Base-by-base conservation (phyloP, 2,888 invertebrate species). In the Agrotis clavis region DNA sequence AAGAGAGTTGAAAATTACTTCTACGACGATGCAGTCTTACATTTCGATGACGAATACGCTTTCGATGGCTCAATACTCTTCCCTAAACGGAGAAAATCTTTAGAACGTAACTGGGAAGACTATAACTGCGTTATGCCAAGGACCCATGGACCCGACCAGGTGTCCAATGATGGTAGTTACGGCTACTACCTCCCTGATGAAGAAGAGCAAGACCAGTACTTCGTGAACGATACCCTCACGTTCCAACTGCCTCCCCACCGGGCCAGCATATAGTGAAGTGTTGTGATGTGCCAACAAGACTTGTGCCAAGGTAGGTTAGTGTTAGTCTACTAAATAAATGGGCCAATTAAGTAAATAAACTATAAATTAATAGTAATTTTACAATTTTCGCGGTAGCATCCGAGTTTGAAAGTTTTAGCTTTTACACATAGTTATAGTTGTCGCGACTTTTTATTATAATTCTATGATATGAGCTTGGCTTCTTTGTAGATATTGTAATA, bases 61-160 rank as follows among this genome's bases (percentile, higher is more conserved):
- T 95, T 96, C 81, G 96, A 96, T 67, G 96, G 96, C 0, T 96
- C 96, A 2, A 95, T 95, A 74, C 76, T 96, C 25, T 96, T 95
- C 74, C 95, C 96, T 6, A 96, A 96, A 69, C 71, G 96, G 35
- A 95, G 96, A 96, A 96, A 96, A 96, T 95, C 94, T 71, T 80
- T 93, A 2, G 94, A 94, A 21, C 88, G 86, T 13, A 92, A 93
- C 65, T 95, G 94, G 95, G 95, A 94, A 13, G 93, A 92, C 4
- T 93, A 91, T 47, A 87, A 86, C 0, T 92, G 94, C 78, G 91
- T 92, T 0, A 88, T 94, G 90, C 93, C 94, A 0, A 91, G 86
- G 71, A 88, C 89, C 35, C 86, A 89, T n/a, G 90, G 87, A 3
- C 75, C 88, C 0, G 95, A 96, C 72, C 93, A 93, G 60, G 84